Conservation (phyloP, 2,113 vertebrate genomes). For the Vanacampus margaritifer region DNA sequence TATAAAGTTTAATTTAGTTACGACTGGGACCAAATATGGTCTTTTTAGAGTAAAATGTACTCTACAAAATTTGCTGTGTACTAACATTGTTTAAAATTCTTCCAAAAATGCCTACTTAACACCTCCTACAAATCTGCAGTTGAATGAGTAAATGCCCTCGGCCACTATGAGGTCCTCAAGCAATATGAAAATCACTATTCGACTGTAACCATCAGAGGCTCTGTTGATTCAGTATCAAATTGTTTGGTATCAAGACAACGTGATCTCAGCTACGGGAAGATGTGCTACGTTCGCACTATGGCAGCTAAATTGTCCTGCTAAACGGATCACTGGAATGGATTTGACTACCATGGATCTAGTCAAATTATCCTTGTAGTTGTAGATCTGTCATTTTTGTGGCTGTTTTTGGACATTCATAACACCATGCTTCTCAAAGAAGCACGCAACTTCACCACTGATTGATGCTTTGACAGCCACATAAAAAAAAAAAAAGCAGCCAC, state of each 20-base stretch:
- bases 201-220: background rate
- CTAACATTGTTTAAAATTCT: background rate
- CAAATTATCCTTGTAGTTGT: background rate
- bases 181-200: background rate
- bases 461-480: conserved; percentile 33
- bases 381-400: background rate
- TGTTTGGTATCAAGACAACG: background rate
- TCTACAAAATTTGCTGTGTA: too few relatives aligned
- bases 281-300: background rate
- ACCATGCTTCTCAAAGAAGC: background rate
- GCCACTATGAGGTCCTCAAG: background rate
- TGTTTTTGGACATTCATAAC: background rate
- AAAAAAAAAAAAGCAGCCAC: conserved; percentile 28
- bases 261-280: background rate
- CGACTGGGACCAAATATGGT: too few relatives aligned
- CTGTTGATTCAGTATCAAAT: background rate
- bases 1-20: too few relatives aligned
- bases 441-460: conserved; percentile 11
- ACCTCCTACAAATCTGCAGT: background rate
- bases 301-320: background rate
- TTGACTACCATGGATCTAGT: background rate
- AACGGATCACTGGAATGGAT: background rate
- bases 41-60: too few relatives aligned
- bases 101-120: background rate
- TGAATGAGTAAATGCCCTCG: background rate